Evolutionary conservation across 1,140 invertebrate species (phyloP), one percentile per base, ranked within the genome.

Genomic region (Scylla paramamosain): DNA sequence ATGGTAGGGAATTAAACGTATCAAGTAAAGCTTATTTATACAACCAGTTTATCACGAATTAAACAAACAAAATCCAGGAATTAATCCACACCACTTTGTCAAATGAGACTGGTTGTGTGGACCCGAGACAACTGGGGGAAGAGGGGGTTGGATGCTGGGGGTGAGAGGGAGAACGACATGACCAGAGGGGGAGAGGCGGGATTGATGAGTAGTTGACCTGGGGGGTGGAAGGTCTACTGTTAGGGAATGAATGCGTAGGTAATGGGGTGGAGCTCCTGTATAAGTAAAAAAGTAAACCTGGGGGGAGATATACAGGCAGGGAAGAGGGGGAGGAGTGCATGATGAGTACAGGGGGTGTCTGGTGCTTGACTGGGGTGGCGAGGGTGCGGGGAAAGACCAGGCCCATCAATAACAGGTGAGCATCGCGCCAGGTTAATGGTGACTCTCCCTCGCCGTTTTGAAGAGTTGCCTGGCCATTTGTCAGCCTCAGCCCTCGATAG

Each of bases 381-480:
- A 25, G 10, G 46, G 29, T 12, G 32, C 2, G 46, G 87, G 46
- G 87, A 89, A 31, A 10, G 46, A 20, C 0, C 28, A 91, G 16
- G 7, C 8, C 32, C 46, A 48, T 29, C 86, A 88, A 39, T 45
- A 45, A 32, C 86, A 88, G 45, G 52, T 12, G 29, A 52, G 89
- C 25, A 48, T n/a, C 67, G 67, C 25, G 67, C 67, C 67, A 77
- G 16, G 67, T 77, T 77, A 77, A 77, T 77, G 67, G 67, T 77
- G 67, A 77, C 67, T 77, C 67, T n/a, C 67, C 67, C 67, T 77
- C 67, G 67, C 67, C 67, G 67, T 77, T 77, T 77, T 77, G 67
- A 77, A 77, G 67, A 77, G 67, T 77, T 77, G 67, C 67, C 67
- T 77, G 67, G 67, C 67, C 67, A 77, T 77, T 77, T 77, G 67